Evolutionary conservation across 1,140 invertebrate genomes (phyloP).

Genomic region (Probaryconus sp.): DNA sequence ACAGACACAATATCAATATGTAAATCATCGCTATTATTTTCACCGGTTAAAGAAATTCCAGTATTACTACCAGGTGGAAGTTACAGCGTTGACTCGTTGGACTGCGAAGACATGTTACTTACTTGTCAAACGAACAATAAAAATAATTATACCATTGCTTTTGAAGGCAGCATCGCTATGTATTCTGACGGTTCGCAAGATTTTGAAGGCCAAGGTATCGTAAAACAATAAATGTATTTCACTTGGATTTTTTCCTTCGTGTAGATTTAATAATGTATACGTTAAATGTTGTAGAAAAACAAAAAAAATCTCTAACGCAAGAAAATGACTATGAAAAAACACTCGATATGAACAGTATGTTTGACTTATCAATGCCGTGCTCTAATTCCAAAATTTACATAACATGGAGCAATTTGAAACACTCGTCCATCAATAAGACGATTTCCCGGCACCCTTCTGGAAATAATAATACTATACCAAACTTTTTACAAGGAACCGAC

Average conservation of each 20-base stretch:
- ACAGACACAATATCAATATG: constrained; percentile 90
- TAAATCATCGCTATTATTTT: constrained; percentile 93
- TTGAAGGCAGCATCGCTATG: constrained; percentile 91
- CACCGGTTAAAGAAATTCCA: constrained; percentile 90
- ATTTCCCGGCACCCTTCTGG: constrained; percentile 85
- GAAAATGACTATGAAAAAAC: constrained; percentile 70
- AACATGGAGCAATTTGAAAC: constrained; percentile 89
- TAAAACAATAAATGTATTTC: constrained; percentile 1
- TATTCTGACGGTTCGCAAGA: constrained; percentile 90
- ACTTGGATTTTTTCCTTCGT: too few relatives aligned
- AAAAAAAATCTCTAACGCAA: constrained; percentile 67
- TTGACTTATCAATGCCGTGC: constrained; percentile 88
- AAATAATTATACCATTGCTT: constrained; percentile 96
- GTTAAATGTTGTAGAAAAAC: constrained; percentile 69
- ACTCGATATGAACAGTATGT: constrained; percentile 71
- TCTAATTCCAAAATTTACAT: constrained; percentile 89
- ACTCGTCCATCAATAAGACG: constrained; percentile 73
- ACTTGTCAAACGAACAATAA: constrained; percentile 92
- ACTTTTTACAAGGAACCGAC: constrained; percentile 65
- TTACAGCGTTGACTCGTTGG: constrained; percentile 93
- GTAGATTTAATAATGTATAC: background rate
- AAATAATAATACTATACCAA: constrained; percentile 84
- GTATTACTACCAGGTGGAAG: constrained; percentile 83
- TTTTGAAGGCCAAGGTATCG: constrained; percentile 82
- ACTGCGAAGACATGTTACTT: constrained; percentile 92